phyloP scores from a whole-genome alignment of 2,888 invertebrate genomes.

The Acrobasis suavella region DNA sequence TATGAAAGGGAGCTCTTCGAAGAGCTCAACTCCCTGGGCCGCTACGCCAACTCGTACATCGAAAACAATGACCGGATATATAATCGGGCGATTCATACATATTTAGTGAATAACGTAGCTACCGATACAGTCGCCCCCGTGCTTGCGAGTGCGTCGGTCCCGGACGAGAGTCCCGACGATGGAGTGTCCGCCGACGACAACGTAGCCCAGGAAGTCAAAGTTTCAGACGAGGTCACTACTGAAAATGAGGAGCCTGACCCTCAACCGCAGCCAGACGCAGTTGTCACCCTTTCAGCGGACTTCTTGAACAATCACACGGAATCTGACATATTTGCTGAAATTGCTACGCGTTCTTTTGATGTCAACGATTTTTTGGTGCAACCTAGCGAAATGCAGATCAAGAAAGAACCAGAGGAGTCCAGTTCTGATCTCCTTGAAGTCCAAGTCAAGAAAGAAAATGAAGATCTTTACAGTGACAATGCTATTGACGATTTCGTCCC shows the following conservation, averaged over 20 bases:
- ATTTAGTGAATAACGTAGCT: constrained; percentile 76
- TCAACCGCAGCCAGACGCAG: constrained; percentile 51
- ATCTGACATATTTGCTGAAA: constrained; percentile 68
- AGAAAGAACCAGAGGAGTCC: constrained; percentile 54
- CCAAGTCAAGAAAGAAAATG: constrained; percentile 63
- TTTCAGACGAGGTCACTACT: constrained; percentile 59
- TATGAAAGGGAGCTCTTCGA: constrained; percentile 88
- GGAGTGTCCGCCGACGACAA: constrained; percentile 73
- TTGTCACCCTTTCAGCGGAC: constrained; percentile 68
- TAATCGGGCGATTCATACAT: constrained; percentile 72
- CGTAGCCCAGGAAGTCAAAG: constrained; percentile 73
- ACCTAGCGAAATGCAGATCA: constrained; percentile 69
- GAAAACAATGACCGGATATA: constrained; percentile 74
- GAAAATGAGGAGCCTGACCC: constrained; percentile 32
- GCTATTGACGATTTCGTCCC: constrained; percentile 73
- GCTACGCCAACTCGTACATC: constrained; percentile 56
- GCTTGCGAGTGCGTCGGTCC: constrained; percentile 56
- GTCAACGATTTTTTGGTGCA: constrained; percentile 70
- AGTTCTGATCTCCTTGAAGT: constrained; percentile 46
- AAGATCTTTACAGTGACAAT: constrained; percentile 70
- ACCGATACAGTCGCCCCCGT: constrained; percentile 70
- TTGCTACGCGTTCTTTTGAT: constrained; percentile 70
- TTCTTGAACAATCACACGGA: constrained; percentile 64
- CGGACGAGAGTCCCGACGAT: constrained; percentile 52
- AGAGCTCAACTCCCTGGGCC: constrained; percentile 87